A percentile compares a stretch with the other conserved stretches of the same genome.
phyloP scores from a whole-genome alignment of 2,888 invertebrate species.

The Blera fallax region DNA sequence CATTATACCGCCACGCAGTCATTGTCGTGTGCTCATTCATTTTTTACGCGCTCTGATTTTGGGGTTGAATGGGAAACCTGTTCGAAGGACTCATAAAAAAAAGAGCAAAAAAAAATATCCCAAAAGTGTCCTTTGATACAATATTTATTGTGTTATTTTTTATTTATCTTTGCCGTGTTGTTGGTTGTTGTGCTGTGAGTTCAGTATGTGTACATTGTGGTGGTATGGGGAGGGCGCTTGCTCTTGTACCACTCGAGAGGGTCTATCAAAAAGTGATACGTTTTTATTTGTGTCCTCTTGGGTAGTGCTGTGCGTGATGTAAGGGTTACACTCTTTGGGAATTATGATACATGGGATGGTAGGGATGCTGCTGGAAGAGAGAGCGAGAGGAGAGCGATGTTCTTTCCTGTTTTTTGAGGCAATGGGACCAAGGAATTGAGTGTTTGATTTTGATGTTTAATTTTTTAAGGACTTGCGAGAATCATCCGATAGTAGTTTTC shows the following conservation, averaged over 20 bases:
- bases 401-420: not conserved
- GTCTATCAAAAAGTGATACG: conserved; percentile 66
- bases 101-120: not conserved
- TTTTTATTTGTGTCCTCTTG: conserved; percentile 53
- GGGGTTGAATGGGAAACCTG: conserved; percentile 64
- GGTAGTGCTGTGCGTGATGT: conserved; percentile 12
- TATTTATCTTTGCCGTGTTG: conserved; percentile 37
- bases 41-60: conserved; percentile 56
- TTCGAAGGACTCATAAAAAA: conserved; percentile 50
- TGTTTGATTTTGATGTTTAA: conserved; percentile 37
- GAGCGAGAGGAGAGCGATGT: no score
- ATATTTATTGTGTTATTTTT: conserved; percentile 63
- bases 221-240: not conserved
- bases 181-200: not conserved
- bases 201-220: not conserved
- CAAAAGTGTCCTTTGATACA: conserved; percentile 66
- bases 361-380: not conserved
- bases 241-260: conserved; percentile 15
- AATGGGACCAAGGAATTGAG: conserved; percentile 5
- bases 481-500: not conserved
- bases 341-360: not conserved
- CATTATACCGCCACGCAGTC: conserved; percentile 39
- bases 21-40: conserved; percentile 48
- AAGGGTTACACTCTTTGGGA: conserved; percentile 40
- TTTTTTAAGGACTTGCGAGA: conserved; percentile 15